Evolutionary conservation across 2,113 vertebrate genomes (phyloP).

Genomic region (Xiphophorus hellerii): DNA sequence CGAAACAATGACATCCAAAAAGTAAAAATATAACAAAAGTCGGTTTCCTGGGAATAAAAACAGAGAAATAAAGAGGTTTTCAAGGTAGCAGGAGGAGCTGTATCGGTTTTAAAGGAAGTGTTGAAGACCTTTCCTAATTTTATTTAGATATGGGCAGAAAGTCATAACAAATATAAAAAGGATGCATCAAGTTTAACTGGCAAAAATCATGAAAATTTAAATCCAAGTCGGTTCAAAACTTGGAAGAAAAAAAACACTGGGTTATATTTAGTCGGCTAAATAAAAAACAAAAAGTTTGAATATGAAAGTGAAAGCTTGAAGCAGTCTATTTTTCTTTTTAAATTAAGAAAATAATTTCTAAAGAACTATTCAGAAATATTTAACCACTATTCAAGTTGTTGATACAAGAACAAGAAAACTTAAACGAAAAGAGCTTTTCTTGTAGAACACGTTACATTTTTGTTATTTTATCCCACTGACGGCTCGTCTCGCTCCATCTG

Average conservation of each 20-base stretch:
- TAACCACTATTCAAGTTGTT: background rate
- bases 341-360: no score
- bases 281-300: background rate
- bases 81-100: no score
- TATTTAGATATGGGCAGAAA: background rate
- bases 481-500: background rate
- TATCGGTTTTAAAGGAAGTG: background rate
- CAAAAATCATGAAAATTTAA: background rate
- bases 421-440: background rate
- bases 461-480: background rate
- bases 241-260: background rate
- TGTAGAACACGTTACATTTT: background rate
- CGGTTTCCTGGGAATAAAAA: no score
- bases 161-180: background rate
- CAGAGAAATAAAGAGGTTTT: no score
- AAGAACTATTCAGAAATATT: background rate
- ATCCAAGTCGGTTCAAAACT: background rate
- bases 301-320: no score
- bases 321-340: no score
- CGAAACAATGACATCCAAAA: background rate
- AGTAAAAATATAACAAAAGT: background rate
- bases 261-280: no score
- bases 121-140: background rate
- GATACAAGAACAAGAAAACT: background rate
- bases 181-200: background rate